Conservation (phyloP, 2,797 vertebrate species). For the Anniella stebbinsi region DNA sequence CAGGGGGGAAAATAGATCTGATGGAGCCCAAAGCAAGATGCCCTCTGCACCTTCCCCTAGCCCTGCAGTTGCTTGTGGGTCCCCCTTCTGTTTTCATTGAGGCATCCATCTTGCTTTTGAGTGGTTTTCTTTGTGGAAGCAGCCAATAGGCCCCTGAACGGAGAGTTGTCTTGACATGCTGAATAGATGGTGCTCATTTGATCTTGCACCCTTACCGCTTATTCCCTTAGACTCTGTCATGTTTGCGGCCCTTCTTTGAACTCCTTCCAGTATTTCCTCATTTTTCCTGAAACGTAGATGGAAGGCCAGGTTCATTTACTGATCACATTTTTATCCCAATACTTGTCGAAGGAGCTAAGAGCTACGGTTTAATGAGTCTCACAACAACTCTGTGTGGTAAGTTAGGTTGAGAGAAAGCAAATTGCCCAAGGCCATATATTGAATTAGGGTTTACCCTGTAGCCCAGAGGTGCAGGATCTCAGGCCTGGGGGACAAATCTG, state of each 20-base stretch:
- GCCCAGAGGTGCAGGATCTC: too few relatives aligned
- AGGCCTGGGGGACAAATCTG: too few relatives aligned
- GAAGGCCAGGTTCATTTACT: not conserved
- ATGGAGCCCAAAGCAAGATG: not conserved
- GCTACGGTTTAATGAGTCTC: not conserved
- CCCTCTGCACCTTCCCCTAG: not conserved
- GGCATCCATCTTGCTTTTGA: not conserved
- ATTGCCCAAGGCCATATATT: not conserved
- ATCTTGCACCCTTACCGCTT: not conserved
- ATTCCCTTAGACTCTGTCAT: not conserved
- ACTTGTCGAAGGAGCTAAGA: not conserved
- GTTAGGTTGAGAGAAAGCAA: not conserved
- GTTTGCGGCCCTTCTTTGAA: slow-evolving; percentile 16
- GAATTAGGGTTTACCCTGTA: not conserved
- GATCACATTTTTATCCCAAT: not conserved
- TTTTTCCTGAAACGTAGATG: not conserved
- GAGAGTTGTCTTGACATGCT: not conserved
- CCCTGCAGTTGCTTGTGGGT: not conserved
- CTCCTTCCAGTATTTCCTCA: not conserved
- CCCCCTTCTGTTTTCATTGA: not conserved
- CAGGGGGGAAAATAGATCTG: too few relatives aligned
- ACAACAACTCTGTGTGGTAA: not conserved
- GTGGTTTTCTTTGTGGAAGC: not conserved
- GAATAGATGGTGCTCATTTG: not conserved
- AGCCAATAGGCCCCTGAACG: not conserved